Base-by-base conservation (phyloP, 64 coral and sea anemone species). In the Montipora foliosa region DNA sequence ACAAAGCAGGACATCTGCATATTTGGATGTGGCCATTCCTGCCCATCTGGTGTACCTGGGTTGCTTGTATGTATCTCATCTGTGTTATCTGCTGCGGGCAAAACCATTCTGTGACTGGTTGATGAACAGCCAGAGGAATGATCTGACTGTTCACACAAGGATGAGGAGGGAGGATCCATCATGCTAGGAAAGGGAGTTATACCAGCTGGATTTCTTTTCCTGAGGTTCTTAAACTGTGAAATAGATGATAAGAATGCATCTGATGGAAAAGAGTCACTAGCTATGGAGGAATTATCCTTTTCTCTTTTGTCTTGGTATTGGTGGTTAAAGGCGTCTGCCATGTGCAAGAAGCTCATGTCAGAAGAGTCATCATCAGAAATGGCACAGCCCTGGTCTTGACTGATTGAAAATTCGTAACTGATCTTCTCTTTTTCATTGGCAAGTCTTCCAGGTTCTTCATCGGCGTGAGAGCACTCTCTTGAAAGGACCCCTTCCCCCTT, bases 211-310 rank as follows among this genome's bases (percentile, higher is more conserved):
- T 64, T 72, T 45, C 20, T 72, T 4, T 50, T 47, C 8, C 55
- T 82, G 3, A 72, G 44, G 17, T 49, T 86, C 9, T 51, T 71
- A 5, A 86, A 86, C 45, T 48, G 45, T 71, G 82, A 64, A 70
- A 86, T 72, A 51, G 82, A 71, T 50, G 82, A 72, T 49, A 86
- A 48, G 62, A 72, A 86, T 21, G 82, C 62, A 3, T 86, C 82
- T 71, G 82, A 64, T 49, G 82, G 71, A 86, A 86, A 86, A 16
- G 60, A 45, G 1, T 84, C 81, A 17, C 37, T 60, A 3, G 25
- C 15, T 68, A 37, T 13, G 0, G 19, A 84, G 17, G 82, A 51
- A 66, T 71, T 47, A 21, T 49, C 16, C 0, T 50, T 66, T 71
- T 49, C 82, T 86, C 46, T 72, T 20, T 67, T 86, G 44, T 50